These are phyloP conservation scores for Coreius guichenoti DNA, from an alignment of 2,797 vertebrate genomes.

Conservation along the genomic window DNA sequence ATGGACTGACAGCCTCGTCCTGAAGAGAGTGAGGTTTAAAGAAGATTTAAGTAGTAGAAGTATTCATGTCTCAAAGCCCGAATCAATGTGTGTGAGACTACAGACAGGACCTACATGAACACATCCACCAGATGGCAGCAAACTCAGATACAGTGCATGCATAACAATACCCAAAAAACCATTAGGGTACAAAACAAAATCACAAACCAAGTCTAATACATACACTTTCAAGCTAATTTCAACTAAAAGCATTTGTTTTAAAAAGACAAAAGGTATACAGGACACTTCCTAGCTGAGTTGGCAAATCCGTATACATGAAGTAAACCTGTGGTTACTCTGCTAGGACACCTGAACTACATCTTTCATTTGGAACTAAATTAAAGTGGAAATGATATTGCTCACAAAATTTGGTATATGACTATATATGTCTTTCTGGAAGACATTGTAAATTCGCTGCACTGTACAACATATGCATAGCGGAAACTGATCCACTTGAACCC, in stretches of 20 bases:
- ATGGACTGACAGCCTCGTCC: neutral
- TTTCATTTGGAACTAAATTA: neutral
- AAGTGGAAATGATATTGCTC: neutral
- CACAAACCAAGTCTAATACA: neutral
- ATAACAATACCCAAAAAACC: neutral
- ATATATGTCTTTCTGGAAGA: neutral
- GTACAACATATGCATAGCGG: neutral
- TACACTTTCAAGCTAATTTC: neutral
- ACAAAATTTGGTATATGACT: neutral
- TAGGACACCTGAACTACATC: neutral
- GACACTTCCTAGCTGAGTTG: neutral
- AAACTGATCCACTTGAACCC: neutral
- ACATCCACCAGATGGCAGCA: conserved; percentile 40
- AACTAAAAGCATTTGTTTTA: neutral
- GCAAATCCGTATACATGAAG: neutral
- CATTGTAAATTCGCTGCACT: neutral
- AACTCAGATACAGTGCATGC: neutral
- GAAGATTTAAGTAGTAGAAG: too few relatives aligned
- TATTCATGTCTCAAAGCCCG: neutral
- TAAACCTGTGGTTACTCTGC: neutral
- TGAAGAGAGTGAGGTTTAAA: neutral
- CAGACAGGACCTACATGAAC: neutral
- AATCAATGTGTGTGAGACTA: neutral
- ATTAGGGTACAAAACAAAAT: neutral
- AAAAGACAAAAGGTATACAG: neutral